Evolutionary conservation across 2,797 vertebrate genomes (phyloP).

Genomic region (Australoheros facetus): DNA sequence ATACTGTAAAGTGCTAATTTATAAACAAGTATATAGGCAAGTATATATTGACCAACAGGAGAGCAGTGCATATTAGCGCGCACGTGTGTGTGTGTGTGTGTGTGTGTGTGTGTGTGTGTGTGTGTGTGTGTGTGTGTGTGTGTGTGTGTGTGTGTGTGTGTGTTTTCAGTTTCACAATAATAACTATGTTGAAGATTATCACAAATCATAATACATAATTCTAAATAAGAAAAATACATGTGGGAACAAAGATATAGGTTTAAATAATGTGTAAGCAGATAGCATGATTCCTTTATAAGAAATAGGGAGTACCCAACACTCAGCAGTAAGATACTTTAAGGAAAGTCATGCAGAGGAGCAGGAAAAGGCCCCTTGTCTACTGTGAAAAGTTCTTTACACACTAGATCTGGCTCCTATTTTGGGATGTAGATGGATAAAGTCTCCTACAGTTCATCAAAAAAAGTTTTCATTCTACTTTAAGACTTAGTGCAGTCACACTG

Average conservation of each 20-base stretch:
- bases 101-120: too few species aligned
- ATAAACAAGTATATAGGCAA: background rate
- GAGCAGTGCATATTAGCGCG: background rate
- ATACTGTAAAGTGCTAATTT: background rate
- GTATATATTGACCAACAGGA: background rate
- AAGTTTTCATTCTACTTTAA: constrained; percentile 14
- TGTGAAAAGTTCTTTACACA: background rate
- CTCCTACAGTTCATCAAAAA: background rate
- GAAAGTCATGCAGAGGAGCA: background rate
- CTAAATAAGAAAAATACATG: background rate
- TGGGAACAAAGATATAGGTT: too few species aligned
- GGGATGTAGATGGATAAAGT: background rate
- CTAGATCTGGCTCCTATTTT: background rate
- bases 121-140: too few species aligned
- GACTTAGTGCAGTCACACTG: background rate
- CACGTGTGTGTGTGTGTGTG: too few species aligned
- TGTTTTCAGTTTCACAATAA: too few species aligned
- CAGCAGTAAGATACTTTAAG: background rate
- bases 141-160: too few species aligned
- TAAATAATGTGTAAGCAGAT: background rate
- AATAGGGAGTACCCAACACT: background rate
- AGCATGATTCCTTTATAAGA: background rate
- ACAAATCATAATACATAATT: background rate
- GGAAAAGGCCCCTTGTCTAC: background rate
- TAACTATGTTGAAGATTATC: background rate